Base-by-base conservation (phyloP, 1,140 invertebrate genomes). In the Ruditapes philippinarum region DNA sequence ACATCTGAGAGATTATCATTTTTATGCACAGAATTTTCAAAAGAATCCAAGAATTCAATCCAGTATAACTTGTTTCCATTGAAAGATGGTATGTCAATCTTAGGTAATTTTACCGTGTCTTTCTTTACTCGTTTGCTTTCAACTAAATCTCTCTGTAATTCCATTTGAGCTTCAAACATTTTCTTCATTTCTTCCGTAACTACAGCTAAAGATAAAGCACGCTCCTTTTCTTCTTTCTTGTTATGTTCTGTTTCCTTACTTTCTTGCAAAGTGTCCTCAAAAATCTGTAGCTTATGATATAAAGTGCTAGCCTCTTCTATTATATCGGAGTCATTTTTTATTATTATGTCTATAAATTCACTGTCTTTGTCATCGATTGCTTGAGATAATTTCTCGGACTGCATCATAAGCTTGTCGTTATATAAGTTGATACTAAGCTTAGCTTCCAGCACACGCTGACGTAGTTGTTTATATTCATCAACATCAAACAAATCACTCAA, bases 81-180 rank as follows among this genome's bases (percentile, higher is more conserved):
- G 60, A 65, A 65, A 28, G 60, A 65, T 11, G n/a, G 9, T n/a
- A 65, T 25, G 9, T 65, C 60, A 65, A 65, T 9, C n/a, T 65
- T 65, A 9, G 60, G 60, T 65, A 65, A n/a, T n/a, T n/a, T 65
- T 65, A 65, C 60, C 45, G 45, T n/a, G n/a, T n/a, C n/a, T n/a
- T n/a, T n/a, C n/a, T n/a, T n/a, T n/a, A n/a, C n/a, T n/a, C n/a
- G n/a, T n/a, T n/a, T n/a, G 7, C n/a, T 74, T 74, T 74, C 70
- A 14, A 74, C 4, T 11, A 74, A 74, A 12, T 74, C 70, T 40
- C 36, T 4, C 14, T 40, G 70, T n/a, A 33, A 25, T n/a, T 33
- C 5, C 70, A 74, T 74, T 40, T 74, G 31, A 19, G 33, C 33
- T 74, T 74, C 70, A 74, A n/a, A n/a, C n/a, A n/a, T n/a, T n/a